Conservation (phyloP, 2,888 invertebrate species). For the Eutolmus rufibarbis region DNA sequence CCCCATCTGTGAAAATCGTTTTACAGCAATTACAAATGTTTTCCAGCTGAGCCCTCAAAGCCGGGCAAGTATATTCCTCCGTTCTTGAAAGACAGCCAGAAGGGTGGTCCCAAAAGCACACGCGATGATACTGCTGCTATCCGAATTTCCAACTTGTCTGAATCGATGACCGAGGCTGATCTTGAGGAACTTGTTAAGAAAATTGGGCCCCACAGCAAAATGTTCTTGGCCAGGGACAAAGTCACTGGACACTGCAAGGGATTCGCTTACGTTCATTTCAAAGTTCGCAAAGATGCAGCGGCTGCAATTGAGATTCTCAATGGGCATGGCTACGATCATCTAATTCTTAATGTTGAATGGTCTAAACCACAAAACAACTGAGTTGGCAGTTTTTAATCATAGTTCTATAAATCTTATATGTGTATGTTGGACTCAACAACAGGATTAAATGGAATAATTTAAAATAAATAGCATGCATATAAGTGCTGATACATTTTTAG, state of each 20-base stretch:
- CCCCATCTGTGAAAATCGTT: constrained; percentile 52
- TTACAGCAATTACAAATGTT: not conserved
- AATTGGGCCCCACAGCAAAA: constrained; percentile 91
- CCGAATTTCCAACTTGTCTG: constrained; percentile 95
- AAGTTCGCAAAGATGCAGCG: constrained; percentile 87
- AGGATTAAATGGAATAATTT: not conserved
- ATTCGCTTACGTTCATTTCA: constrained; percentile 98
- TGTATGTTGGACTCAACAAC: not conserved
- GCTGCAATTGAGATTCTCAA: constrained; percentile 88
- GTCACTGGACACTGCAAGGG: constrained; percentile 89
- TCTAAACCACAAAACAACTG: constrained; percentile 78
- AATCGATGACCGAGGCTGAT: constrained; percentile 93
- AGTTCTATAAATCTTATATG: constrained; percentile 34
- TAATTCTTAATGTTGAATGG: constrained; percentile 99
- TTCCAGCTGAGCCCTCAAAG: constrained; percentile 53
- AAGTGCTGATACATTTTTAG: constrained; percentile 50
- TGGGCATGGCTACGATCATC: constrained; percentile 96
- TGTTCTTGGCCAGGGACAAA: constrained; percentile 96
- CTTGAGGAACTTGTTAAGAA: constrained; percentile 93
- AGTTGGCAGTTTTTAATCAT: not conserved
- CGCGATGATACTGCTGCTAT: constrained; percentile 90
- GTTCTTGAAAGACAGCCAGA: constrained; percentile 84
- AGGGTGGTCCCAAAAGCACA: constrained; percentile 72
- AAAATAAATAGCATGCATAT: not conserved
- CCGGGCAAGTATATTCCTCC: constrained; percentile 83